These are phyloP conservation scores for Petrocephalus microphthalmus DNA, from an alignment of 2,113 vertebrate species.

Conservation along the genomic window DNA sequence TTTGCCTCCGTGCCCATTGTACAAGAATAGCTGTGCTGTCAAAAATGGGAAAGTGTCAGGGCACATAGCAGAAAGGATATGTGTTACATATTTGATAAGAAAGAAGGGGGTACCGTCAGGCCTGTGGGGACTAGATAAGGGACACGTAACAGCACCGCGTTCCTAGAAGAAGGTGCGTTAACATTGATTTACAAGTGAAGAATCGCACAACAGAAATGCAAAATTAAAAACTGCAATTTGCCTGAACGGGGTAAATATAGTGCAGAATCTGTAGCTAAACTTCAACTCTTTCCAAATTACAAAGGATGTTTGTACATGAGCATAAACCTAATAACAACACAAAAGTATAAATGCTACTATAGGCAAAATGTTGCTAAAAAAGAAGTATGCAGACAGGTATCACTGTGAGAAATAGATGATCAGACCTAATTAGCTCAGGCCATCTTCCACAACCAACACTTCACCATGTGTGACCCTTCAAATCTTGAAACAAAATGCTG, in stretches of 20 bases:
- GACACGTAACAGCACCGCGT: background rate
- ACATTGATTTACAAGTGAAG: background rate
- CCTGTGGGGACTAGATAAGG: background rate
- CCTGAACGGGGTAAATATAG: background rate
- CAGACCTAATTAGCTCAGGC: background rate
- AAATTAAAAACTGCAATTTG: background rate
- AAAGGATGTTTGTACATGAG: background rate
- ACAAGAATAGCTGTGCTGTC: background rate
- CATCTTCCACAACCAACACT: constrained; percentile 5
- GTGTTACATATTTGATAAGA: constrained; percentile 15
- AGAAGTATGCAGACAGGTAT: background rate
- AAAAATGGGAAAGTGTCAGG: background rate
- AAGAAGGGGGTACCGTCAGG: background rate
- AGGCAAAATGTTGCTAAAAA: constrained; percentile 51
- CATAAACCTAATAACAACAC: background rate
- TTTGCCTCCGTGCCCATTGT: background rate
- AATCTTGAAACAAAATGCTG: constrained; percentile 3
- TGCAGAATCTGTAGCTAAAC: background rate
- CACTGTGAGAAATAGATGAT: constrained; percentile 21
- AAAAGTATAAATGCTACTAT: constrained; percentile 24
- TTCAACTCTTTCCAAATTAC: background rate
- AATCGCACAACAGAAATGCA: background rate
- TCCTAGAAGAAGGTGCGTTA: constrained; percentile 4
- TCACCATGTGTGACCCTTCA: background rate
- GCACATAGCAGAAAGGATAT: background rate